phyloP scores from a whole-genome alignment of 1,140 invertebrate genomes.

The Drosophila teissieri region DNA sequence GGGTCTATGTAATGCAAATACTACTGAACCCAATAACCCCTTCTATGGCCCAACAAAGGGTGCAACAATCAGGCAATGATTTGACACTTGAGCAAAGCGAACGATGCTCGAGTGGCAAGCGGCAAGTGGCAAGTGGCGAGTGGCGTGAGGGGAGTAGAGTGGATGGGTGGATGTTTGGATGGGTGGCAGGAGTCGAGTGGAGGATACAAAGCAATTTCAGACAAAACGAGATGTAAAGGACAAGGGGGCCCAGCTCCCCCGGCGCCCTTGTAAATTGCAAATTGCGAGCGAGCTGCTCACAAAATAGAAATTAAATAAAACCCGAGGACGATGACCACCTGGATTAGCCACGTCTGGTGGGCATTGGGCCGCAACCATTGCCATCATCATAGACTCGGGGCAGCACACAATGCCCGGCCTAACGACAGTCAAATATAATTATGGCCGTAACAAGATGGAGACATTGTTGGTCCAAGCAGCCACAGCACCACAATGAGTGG shows the following conservation, averaged over 20 bases:
- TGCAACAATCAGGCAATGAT: constrained; percentile 54
- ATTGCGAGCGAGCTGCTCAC: constrained; percentile 2
- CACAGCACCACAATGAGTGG: constrained; percentile 40
- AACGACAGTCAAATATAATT: constrained; percentile 81
- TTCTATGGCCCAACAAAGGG: constrained; percentile 1
- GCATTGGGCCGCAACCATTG: constrained; percentile 29
- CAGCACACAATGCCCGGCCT: constrained; percentile 43
- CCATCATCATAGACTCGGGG: constrained; percentile 18
- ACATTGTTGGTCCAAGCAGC: constrained; percentile 60
- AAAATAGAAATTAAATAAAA: constrained; percentile 71
- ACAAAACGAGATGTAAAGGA: constrained; percentile 41
- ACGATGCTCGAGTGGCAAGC: constrained; percentile 30
- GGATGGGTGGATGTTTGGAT: neutral
- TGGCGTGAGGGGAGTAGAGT: neutral
- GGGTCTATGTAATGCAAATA: too few species aligned
- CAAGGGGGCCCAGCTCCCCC: constrained; percentile 8
- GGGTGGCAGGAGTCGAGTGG: constrained; percentile 1
- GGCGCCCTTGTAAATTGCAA: constrained; percentile 35
- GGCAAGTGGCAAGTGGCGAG: constrained; percentile 8
- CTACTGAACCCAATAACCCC: neutral
- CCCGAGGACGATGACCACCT: constrained; percentile 63
- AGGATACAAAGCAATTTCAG: constrained; percentile 56
- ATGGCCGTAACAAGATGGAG: constrained; percentile 75
- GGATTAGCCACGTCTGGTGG: constrained; percentile 62
- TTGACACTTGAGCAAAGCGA: constrained; percentile 68